Conservation (phyloP, 2,113 vertebrate genomes). For the Dasyurus viverrinus region DNA sequence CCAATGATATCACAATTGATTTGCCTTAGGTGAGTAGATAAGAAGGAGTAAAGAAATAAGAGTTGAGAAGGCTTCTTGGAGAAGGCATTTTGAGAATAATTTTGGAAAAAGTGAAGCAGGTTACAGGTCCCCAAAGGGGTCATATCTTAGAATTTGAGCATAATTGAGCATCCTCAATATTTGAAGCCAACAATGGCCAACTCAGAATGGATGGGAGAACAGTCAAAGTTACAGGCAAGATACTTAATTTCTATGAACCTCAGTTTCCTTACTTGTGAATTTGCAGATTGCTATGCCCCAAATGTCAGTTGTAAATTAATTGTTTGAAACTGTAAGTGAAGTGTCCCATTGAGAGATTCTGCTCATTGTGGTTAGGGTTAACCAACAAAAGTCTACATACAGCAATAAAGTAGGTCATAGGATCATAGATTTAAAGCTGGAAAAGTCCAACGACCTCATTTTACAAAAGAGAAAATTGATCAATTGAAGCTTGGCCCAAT, state of each 20-base stretch:
- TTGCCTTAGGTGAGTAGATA: neutral
- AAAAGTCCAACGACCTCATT: neutral
- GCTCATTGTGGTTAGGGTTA: neutral
- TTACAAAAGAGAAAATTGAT: neutral
- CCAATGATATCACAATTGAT: neutral
- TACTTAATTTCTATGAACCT: neutral
- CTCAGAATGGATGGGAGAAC: fast-evolving
- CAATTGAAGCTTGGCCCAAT: neutral
- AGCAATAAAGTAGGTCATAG: neutral
- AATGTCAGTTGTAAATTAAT: neutral
- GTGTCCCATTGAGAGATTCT: neutral
- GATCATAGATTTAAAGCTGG: neutral
- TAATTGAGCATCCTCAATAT: neutral
- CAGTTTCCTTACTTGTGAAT: neutral
- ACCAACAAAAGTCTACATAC: neutral
- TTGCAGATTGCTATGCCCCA: neutral
- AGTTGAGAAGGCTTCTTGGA: neutral
- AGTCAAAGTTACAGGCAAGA: neutral
- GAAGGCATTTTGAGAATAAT: neutral
- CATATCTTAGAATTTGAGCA: neutral
- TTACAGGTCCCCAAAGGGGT: neutral
- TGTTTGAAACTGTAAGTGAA: neutral
- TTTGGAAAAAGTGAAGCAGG: neutral
- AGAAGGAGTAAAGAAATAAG: neutral
- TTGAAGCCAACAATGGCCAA: neutral